Evolutionary conservation across 2,797 vertebrate species (phyloP).

Genomic region (Eremophila alpestris): DNA sequence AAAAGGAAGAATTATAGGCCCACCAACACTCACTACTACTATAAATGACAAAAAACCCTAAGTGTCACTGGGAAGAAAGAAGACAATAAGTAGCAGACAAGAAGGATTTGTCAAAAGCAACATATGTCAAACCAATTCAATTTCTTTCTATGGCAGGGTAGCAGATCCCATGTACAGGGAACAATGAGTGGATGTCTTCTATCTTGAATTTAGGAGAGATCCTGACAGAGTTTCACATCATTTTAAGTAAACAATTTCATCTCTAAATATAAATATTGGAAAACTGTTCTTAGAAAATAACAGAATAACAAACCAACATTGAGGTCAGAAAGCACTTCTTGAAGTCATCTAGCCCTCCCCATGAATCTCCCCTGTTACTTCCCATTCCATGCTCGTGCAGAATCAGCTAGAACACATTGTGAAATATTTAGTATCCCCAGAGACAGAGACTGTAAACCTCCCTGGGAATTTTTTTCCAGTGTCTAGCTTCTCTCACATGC

Average conservation of each 20-base stretch:
- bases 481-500: neutral
- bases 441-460: neutral
- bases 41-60: neutral
- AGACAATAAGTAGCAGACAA: neutral
- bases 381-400: neutral
- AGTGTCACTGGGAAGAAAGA: neutral
- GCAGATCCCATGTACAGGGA: neutral
- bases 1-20: neutral
- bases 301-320: neutral
- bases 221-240: neutral
- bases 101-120: constrained; percentile 10
- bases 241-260: neutral
- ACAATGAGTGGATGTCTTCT: neutral
- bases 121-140: neutral
- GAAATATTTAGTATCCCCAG: neutral
- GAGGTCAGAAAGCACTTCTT: neutral
- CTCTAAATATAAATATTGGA: neutral
- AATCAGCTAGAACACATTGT: neutral
- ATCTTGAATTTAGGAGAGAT: neutral
- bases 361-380: neutral
- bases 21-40: neutral
- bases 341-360: neutral
- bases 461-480: neutral
- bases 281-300: neutral
- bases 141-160: neutral